These are phyloP conservation scores for Acipenser transmontanus DNA, from an alignment of 2,797 vertebrate genomes.

Conservation along the genomic window DNA sequence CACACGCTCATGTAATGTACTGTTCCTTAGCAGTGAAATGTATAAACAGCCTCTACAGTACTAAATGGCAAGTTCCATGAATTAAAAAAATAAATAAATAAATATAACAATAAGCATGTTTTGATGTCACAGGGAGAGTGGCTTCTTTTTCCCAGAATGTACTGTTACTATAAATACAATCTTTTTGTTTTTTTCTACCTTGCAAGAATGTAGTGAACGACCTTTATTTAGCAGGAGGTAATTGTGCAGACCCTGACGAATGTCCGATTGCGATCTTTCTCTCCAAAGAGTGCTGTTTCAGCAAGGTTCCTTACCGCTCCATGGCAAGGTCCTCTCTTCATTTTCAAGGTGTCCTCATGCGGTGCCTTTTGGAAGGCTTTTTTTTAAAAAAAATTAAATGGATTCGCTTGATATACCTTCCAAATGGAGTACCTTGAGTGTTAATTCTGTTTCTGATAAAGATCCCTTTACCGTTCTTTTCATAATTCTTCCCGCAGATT, in stretches of 20 bases:
- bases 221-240: constrained; percentile 88
- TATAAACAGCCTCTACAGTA: not conserved
- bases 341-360: constrained; percentile 97
- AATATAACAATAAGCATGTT: not conserved
- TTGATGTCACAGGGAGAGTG: not conserved
- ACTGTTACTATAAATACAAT: constrained; percentile 34
- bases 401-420: constrained; percentile 88
- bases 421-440: constrained; percentile 80
- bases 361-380: constrained; percentile 84
- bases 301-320: constrained; percentile 86
- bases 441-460: constrained; percentile 95
- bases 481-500: constrained; percentile 87
- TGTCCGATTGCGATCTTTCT: constrained; percentile 91
- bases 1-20: too few species aligned
- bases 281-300: constrained; percentile 87
- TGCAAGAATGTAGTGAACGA: constrained; percentile 63
- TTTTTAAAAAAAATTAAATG: constrained; percentile 61
- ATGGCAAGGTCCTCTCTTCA: constrained; percentile 81
- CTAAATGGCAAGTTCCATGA: not conserved
- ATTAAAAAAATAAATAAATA: constrained; percentile 6
- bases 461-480: constrained; percentile 92
- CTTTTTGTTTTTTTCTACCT: constrained; percentile 23
- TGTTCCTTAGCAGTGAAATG: not conserved
- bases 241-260: constrained; percentile 74
- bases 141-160: constrained; percentile 12